Base-by-base conservation (phyloP, 2,888 invertebrate genomes). In the Xylota segnis region DNA sequence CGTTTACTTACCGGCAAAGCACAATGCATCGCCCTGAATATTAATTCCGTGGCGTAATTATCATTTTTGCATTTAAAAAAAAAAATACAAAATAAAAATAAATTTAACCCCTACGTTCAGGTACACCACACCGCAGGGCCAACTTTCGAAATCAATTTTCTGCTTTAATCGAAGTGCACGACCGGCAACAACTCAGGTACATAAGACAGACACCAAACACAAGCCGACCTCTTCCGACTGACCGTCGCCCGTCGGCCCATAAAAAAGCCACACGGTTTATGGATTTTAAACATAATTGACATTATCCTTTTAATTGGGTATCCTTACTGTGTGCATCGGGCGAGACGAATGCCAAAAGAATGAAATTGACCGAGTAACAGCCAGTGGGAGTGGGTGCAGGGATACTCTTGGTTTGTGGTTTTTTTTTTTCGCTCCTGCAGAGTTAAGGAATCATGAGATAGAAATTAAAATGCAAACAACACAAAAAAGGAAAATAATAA, bases 261-360 rank as follows among this genome's bases (percentile, higher is more conserved):
- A 59, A 32, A 54, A 75, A 66, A 50, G 54, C 47, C 37, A 75
- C 40, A 34, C 45, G 43, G 43, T 12, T 34, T 74, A 45, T 32
- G 52, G n/a, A 45, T 45, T 43, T 74, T 63, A 43, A 29, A 83
- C 71, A 70, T 83, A 83, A 83, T 71, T 65, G 59, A 52, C 70
- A 82, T 76, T 71, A 82, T 82, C 70, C 82, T 65, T 82, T 76
- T 76, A 76, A 82, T 76, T 82, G 63, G 70, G 45, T 76, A 56
- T 65, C 32, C 50, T 45, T 59, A 52, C 58, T 34, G 58, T 76
- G 65, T 43, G n/a, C n/a, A 50, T 10, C n/a, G 56, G 76, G 63
- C 9, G 32, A 61, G 27, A 54, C 43, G 47, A 50, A 29, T 9
- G 43, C 29, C 34, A 29, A 72, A 40, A 45, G 27, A 65, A 56